Conservation (phyloP, 2,888 invertebrate genomes). For the Eristalis tenax region DNA sequence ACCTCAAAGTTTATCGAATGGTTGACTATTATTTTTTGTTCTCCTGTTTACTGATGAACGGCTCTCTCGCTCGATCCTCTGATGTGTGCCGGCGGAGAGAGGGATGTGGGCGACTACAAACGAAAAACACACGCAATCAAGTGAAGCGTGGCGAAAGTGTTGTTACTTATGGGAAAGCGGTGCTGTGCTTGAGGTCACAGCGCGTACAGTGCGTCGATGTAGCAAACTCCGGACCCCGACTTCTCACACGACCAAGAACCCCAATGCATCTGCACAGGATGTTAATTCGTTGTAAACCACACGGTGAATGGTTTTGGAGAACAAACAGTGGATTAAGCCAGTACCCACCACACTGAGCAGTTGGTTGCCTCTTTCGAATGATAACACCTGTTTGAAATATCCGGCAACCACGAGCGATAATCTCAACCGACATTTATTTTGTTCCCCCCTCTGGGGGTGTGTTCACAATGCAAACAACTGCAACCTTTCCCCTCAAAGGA, state of each 20-base stretch:
- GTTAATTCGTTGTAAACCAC: background rate
- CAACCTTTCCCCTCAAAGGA: background rate
- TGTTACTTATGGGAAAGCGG: background rate
- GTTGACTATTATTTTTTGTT: background rate
- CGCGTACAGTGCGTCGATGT: too few relatives aligned
- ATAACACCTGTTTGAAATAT: background rate
- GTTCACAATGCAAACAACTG: background rate
- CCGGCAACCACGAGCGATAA: background rate
- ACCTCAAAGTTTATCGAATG: constrained; percentile 9
- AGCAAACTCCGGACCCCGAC: too few relatives aligned
- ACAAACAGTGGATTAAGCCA: background rate
- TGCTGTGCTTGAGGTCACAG: too few relatives aligned
- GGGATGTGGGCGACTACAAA: background rate
- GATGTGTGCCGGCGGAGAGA: background rate
- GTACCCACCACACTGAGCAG: background rate
- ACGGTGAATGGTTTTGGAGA: background rate
- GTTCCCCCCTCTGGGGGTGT: background rate
- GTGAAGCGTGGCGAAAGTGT: background rate
- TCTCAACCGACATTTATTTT: background rate
- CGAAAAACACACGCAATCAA: background rate
- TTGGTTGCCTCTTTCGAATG: background rate
- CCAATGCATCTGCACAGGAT: background rate
- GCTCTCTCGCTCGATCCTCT: background rate
- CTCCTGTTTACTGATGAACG: background rate
- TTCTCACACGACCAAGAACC: too few relatives aligned